Conservation (phyloP, 2,888 invertebrate species). For the Unio delphinus region DNA sequence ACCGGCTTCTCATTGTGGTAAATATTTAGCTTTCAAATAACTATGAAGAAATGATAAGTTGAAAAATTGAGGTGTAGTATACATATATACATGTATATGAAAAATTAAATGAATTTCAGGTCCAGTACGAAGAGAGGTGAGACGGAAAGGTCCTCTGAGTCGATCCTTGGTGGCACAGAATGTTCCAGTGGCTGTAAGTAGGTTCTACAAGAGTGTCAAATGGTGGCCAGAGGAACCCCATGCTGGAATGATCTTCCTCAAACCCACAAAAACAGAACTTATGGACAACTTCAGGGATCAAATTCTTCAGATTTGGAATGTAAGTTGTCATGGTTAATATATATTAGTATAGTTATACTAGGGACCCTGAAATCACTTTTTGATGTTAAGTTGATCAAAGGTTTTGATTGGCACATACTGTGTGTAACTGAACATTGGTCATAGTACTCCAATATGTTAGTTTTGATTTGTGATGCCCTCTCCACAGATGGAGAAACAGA, state of each 20-base stretch:
- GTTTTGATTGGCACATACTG: too few species aligned
- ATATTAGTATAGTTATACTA: too few species aligned
- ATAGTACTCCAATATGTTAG: too few species aligned
- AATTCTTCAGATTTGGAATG: slow-evolving; percentile 58
- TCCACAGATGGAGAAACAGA: too few species aligned
- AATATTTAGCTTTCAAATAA: too few species aligned
- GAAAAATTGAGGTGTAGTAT: slow-evolving; percentile 1
- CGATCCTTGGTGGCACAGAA: slow-evolving; percentile 40
- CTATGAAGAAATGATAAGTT: background rate
- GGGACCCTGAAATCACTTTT: too few species aligned
- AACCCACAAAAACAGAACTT: slow-evolving; percentile 49
- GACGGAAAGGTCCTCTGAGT: slow-evolving; percentile 34
- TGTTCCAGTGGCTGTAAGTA: slow-evolving; percentile 51
- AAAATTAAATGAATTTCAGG: slow-evolving; percentile 28
- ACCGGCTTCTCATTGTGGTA: too few species aligned
- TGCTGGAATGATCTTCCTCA: slow-evolving; percentile 40
- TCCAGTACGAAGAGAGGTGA: slow-evolving; percentile 47
- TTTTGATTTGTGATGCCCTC: too few species aligned
- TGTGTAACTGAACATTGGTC: too few species aligned
- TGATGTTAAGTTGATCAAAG: too few species aligned
- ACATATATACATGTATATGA: background rate
- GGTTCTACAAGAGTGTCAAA: slow-evolving; percentile 56
- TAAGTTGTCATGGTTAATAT: slow-evolving; percentile 24
- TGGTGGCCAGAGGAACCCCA: slow-evolving; percentile 55
- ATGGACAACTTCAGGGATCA: slow-evolving; percentile 56